Evolutionary conservation across 2,888 invertebrate species (phyloP).

Genomic region (Isotomurus palustris): DNA sequence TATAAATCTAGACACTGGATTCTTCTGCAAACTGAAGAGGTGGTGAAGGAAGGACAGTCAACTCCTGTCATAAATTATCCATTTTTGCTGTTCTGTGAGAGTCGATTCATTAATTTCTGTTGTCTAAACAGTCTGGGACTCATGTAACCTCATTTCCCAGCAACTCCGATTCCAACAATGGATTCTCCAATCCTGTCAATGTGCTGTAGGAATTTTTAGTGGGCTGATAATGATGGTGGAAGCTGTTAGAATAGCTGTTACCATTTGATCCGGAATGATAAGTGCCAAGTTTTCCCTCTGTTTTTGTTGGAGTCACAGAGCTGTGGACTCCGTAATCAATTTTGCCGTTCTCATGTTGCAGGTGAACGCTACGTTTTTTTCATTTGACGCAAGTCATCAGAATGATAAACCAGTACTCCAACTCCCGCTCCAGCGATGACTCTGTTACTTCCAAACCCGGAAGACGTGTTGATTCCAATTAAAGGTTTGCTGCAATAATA

Average conservation of each 20-base stretch:
- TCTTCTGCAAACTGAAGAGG: slow-evolving; percentile 12
- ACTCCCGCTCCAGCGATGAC: slow-evolving; percentile 81
- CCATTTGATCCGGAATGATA: slow-evolving; percentile 37
- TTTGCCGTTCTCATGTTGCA: slow-evolving; percentile 40
- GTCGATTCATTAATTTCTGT: slow-evolving; percentile 44
- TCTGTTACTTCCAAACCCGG: slow-evolving; percentile 51
- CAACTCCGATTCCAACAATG: slow-evolving; percentile 3
- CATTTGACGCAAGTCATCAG: slow-evolving; percentile 77
- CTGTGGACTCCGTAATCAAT: slow-evolving; percentile 43
- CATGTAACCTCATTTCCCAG: slow-evolving; percentile 28
- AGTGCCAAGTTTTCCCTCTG: slow-evolving; percentile 41
- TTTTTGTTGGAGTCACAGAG: slow-evolving; percentile 40
- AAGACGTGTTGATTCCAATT: slow-evolving; percentile 45
- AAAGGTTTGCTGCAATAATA: neutral
- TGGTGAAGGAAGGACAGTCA: slow-evolving; percentile 24
- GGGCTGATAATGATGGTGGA: slow-evolving; percentile 29
- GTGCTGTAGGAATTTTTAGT: too few species aligned
- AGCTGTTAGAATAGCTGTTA: slow-evolving; percentile 20
- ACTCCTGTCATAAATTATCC: slow-evolving; percentile 46
- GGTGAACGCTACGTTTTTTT: slow-evolving; percentile 65
- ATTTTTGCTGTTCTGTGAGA: slow-evolving; percentile 42
- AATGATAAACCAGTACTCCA: slow-evolving; percentile 81
- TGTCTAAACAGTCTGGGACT: slow-evolving; percentile 45
- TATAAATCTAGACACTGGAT: slow-evolving; percentile 3
- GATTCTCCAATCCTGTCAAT: slow-evolving; percentile 20